Conservation (phyloP, 1,140 invertebrate species). For the Drosophila miranda region DNA sequence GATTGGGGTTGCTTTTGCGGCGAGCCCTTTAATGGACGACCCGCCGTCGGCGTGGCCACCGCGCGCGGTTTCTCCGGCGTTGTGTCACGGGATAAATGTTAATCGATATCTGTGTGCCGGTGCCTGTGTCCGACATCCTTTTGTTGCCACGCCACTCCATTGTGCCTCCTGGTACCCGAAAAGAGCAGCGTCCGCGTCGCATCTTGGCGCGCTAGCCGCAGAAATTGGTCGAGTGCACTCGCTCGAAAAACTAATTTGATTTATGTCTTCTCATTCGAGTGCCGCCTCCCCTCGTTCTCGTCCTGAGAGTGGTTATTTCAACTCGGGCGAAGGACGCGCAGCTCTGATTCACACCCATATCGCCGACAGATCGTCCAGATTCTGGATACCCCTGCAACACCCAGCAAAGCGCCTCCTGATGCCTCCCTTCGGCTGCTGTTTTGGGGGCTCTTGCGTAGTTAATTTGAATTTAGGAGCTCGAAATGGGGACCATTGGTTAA, state of each 20-base stretch:
- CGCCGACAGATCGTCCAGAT: constrained; percentile 36
- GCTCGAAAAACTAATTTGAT: constrained; percentile 78
- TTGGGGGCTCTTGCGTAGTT: constrained; percentile 27
- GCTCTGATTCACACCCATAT: constrained; percentile 50
- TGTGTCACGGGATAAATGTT: constrained; percentile 72
- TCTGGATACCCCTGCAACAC: constrained; percentile 56
- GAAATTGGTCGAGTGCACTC: constrained; percentile 79
- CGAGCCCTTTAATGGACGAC: constrained; percentile 66
- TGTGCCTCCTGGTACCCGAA: constrained; percentile 33
- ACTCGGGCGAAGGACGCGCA: constrained; percentile 4
- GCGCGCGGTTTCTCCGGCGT: constrained; percentile 65
- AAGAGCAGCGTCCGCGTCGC: constrained; percentile 43
- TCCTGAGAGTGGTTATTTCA: constrained; percentile 10
- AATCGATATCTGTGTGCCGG: constrained; percentile 56
- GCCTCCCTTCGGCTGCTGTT: constrained; percentile 11
- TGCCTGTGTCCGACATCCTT: constrained; percentile 38
- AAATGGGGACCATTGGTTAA: no score
- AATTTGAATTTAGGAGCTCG: constrained; percentile 12
- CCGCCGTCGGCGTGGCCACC: constrained; percentile 25
- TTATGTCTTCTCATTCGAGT: constrained; percentile 72
- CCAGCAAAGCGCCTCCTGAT: constrained; percentile 50
- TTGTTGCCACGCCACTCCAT: constrained; percentile 31
- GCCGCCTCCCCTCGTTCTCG: constrained; percentile 26
- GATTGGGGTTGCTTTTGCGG: constrained; percentile 55
- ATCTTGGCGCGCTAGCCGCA: constrained; percentile 56